A percentile compares a stretch with the other conserved stretches of the same genome.
Conservation (phyloP, 2,113 vertebrate species). For the Ictalurus punctatus region DNA sequence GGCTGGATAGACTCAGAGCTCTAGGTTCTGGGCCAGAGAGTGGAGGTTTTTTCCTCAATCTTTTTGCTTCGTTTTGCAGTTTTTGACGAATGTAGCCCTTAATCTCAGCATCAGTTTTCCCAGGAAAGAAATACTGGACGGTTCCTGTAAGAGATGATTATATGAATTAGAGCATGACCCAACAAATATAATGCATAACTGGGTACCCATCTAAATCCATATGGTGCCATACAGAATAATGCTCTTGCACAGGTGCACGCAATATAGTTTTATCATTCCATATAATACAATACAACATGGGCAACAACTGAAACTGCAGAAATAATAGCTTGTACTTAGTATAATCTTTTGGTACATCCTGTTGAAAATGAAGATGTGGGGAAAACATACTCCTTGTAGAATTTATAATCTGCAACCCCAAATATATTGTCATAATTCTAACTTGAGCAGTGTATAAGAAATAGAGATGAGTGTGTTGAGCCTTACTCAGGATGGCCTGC, state of each 20-base stretch:
- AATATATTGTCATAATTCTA: background rate
- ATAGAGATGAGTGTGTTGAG: background rate
- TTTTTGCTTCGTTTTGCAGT: slow-evolving; percentile 67
- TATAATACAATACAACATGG: background rate
- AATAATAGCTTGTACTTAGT: background rate
- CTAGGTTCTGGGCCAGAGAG: slow-evolving; percentile 45
- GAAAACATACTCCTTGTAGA: background rate
- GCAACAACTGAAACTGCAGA: background rate
- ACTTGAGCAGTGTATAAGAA: background rate
- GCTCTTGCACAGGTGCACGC: background rate
- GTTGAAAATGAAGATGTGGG: background rate
- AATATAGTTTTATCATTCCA: background rate
- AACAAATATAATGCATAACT: background rate
- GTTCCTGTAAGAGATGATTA: slow-evolving; percentile 52
- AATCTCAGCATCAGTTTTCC: slow-evolving; percentile 66
- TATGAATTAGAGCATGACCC: slow-evolving; percentile 7
- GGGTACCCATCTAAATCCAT: background rate
- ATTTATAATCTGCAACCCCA: background rate
- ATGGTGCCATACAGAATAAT: background rate
- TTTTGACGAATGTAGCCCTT: slow-evolving; percentile 69
- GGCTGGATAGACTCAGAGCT: slow-evolving; percentile 29
- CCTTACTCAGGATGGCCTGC: slow-evolving; percentile 63
- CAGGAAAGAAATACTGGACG: slow-evolving; percentile 66
- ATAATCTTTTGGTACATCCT: background rate
- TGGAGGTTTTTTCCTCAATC: slow-evolving; percentile 61